phyloP scores from a whole-genome alignment of 2,888 invertebrate species.

The Drosophila niveifrons region DNA sequence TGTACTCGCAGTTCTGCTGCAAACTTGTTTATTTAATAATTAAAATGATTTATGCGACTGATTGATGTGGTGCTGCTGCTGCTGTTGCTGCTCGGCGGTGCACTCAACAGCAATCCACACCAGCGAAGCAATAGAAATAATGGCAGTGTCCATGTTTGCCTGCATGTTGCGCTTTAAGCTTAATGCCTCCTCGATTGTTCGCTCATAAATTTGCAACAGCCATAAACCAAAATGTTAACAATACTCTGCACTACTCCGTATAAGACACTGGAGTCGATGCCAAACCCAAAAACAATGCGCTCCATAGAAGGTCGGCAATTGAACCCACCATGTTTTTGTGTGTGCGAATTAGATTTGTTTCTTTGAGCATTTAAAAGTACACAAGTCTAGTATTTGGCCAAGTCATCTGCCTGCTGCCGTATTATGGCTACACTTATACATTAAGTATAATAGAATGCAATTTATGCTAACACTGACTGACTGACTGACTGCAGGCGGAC shows the following conservation, averaged over 20 bases:
- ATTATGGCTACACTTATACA: conserved; percentile 18
- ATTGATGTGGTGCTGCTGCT: conserved; percentile 66
- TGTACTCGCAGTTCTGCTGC: conserved; percentile 26
- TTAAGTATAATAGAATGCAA: conserved; percentile 47
- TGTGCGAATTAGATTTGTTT: conserved; percentile 27
- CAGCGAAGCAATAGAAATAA: conserved; percentile 28
- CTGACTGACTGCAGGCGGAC: conserved; percentile 6
- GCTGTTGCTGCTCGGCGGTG: conserved; percentile 4
- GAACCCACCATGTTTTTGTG: conserved; percentile 33
- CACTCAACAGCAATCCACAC: conserved; percentile 52
- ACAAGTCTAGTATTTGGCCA: conserved; percentile 31
- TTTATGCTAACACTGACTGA: conserved; percentile 26
- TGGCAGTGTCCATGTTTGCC: conserved; percentile 64
- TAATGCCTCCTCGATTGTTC: conserved; percentile 57
- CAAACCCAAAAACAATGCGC: conserved; percentile 46
- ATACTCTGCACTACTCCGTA: conserved; percentile 8
- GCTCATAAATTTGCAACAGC: conserved; percentile 62
- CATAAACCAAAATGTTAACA: conserved; percentile 71
- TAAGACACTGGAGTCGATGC: conserved; percentile 20
- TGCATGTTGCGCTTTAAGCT: conserved; percentile 69
- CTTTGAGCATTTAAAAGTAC: background rate
- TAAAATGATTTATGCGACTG: conserved; percentile 80
- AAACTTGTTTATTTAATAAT: conserved; percentile 77
- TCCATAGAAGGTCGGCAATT: conserved; percentile 57
- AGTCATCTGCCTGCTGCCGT: conserved; percentile 58